Evolutionary conservation across 2,113 vertebrate genomes (phyloP), one percentile per base, ranked within the genome.

Genomic region (Myotis yumanensis): DNA sequence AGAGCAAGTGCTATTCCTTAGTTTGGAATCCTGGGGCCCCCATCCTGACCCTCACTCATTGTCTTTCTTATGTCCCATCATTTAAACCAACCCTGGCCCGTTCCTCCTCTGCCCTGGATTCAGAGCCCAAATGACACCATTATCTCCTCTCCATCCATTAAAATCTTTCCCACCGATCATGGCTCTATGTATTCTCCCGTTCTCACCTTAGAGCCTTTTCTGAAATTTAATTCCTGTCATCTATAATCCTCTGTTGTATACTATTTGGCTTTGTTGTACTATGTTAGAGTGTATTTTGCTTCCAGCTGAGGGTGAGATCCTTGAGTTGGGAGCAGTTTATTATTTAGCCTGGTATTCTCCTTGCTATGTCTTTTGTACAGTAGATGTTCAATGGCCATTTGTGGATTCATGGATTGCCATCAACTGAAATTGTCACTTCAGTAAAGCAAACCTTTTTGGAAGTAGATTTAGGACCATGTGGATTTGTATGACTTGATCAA

Each of bases 171-270:
- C 32, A 37, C 9, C 35, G 5, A 30, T 4, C 40, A 18, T 0
- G 14, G 1, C 14, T 20, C 2, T 2, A 0, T 12, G 5, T 10
- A 0, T n/a, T 51, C 17, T 86, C 7, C 62, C 37, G 7, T 20
- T 66, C 43, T 72, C 40, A 17, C 57, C 7, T 20, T 17, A 20
- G 32, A 89, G 7, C 18, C 7, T 20, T 35, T 48, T 43, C 7
- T 83, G 20, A 68, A 16, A 3, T 54, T 52, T 89, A 43, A 57
- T 17, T 51, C 12, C 89, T 1, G 1, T 15, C 9, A 22, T n/a
- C 43, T 62, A 0, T 57, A 46, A 15, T 1, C 3, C 76, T 16
- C 18, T 20, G 32, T 2, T 75, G 2, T 11, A 16, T 15, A 22
- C n/a, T 28, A 28, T 32, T 2, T 7, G 28, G 5, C 4, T 23